Conservation (phyloP, 2,797 vertebrate genomes). For the Vipera ursinii region DNA sequence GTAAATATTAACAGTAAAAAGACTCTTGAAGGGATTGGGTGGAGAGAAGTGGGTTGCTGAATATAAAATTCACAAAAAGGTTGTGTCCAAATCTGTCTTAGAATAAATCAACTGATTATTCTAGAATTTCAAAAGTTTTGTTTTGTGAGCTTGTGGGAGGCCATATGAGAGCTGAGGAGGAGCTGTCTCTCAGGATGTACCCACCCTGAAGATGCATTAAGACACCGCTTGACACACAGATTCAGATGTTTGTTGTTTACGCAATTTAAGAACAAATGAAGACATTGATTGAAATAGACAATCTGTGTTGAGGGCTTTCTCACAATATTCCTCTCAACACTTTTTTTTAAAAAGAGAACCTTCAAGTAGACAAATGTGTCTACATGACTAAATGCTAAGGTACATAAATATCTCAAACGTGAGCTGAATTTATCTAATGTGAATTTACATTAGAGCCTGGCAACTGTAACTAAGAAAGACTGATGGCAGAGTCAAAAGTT, state of each 20-base stretch:
- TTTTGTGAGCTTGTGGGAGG: not conserved
- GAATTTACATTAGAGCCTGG: slow-evolving; percentile 44
- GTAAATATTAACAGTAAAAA: not conserved
- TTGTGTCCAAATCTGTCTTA: not conserved
- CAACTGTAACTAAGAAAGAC: slow-evolving; percentile 49
- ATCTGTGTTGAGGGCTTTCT: accelerated
- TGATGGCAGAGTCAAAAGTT: slow-evolving; percentile 45
- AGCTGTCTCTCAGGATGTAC: not conserved
- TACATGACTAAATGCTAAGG: slow-evolving; percentile 33
- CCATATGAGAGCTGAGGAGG: not conserved
- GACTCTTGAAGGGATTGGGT: not conserved
- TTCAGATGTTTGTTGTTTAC: not conserved
- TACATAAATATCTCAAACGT: slow-evolving; percentile 40
- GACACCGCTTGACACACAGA: not conserved
- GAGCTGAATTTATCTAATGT: slow-evolving; percentile 37
- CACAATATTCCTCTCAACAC: not conserved
- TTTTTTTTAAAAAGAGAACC: slow-evolving; percentile 17
- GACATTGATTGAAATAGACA: slow-evolving; percentile 17
- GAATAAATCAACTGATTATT: not conserved
- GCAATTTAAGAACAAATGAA: not conserved
- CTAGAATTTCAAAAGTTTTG: not conserved
- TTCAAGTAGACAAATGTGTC: slow-evolving; percentile 36
- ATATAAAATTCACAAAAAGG: not conserved
- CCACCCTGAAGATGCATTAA: not conserved
- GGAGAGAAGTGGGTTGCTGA: not conserved